phyloP scores from a whole-genome alignment of 2,113 vertebrate genomes.

The Caranx ignobilis region DNA sequence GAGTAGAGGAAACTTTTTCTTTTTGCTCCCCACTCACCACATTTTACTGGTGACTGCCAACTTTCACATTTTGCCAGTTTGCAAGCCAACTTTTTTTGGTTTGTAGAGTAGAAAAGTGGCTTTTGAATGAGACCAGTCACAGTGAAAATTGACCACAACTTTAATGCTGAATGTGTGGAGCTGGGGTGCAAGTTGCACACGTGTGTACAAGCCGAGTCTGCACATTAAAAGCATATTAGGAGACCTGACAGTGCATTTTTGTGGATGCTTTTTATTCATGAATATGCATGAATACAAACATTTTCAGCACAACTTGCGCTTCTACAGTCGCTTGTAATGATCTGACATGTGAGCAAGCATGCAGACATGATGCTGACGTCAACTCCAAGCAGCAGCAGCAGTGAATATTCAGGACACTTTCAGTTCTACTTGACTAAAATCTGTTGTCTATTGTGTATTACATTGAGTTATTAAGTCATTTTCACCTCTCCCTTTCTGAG shows the following conservation, averaged over 20 bases:
- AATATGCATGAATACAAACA: slow-evolving; percentile 1
- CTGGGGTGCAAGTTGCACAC: neutral
- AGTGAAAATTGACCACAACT: too few relatives aligned
- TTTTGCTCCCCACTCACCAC: neutral
- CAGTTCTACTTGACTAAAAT: slow-evolving; percentile 15
- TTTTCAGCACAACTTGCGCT: neutral
- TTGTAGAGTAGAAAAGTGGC: neutral
- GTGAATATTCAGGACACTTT: slow-evolving; percentile 1
- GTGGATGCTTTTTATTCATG: slow-evolving; percentile 11
- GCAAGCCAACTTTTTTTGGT: neutral
- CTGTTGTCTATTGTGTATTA: neutral
- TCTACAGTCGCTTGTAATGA: neutral
- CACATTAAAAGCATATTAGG: neutral
- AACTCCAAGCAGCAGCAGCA: too few relatives aligned
- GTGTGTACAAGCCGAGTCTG: neutral
- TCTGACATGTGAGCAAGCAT: neutral
- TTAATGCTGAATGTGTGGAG: neutral
- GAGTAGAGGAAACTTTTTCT: neutral
- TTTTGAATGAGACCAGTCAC: slow-evolving; percentile 9
- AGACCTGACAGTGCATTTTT: slow-evolving; percentile 2
- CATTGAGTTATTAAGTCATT: neutral
- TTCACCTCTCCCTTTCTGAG: neutral
- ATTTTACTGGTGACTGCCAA: slow-evolving; percentile 1
- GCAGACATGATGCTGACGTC: neutral
- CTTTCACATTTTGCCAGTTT: slow-evolving; percentile 19